phyloP scores from a whole-genome alignment of 2,113 vertebrate species.

The Mesembrinibis cayennensis region DNA sequence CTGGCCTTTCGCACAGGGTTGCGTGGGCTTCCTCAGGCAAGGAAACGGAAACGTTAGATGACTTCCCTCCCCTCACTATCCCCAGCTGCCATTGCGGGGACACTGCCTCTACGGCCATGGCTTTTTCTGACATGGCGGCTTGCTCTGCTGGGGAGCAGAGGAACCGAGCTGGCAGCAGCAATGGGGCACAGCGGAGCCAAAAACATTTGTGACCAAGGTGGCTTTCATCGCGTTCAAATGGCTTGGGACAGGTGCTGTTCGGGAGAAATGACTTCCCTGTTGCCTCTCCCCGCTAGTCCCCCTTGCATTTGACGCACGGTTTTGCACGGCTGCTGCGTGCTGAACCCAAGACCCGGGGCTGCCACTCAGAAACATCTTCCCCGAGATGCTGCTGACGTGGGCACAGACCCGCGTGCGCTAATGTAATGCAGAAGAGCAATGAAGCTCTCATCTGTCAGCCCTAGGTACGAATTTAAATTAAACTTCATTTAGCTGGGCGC shows the following conservation, averaged over 20 bases:
- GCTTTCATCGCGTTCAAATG: background rate
- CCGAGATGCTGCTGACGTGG: background rate
- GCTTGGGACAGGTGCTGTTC: background rate
- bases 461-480: constrained; percentile 71
- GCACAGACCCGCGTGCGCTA: background rate
- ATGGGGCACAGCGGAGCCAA: rapidly evolving
- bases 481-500: constrained; percentile 64
- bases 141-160: background rate
- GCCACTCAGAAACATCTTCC: background rate
- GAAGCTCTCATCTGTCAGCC: constrained; percentile 38
- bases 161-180: background rate
- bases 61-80: background rate
- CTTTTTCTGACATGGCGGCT: background rate
- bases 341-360: background rate
- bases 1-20: background rate
- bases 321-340: rapidly evolving
- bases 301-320: background rate
- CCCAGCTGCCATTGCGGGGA: background rate
- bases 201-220: background rate
- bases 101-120: rapidly evolving
- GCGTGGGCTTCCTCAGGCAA: background rate
- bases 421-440: background rate
- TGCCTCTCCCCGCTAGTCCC: background rate
- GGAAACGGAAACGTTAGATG: background rate
- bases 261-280: background rate